A percentile compares a stretch with the other conserved stretches of the same genome.
These are phyloP conservation scores for Sebastes nivosus DNA, from an alignment of 2,797 vertebrate genomes.

Conservation along the genomic window DNA sequence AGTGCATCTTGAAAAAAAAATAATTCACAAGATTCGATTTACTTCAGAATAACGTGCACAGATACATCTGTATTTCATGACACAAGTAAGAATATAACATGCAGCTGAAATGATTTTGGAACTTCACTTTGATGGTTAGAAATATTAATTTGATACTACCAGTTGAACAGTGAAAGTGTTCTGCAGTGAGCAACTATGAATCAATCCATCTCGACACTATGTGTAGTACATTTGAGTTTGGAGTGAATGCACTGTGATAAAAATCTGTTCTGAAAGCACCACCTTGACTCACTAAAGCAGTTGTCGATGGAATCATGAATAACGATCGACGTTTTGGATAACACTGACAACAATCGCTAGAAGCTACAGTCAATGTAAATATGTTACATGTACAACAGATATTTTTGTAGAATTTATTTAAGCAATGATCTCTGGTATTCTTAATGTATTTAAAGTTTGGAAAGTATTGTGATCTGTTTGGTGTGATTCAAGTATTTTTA, in stretches of 20 bases:
- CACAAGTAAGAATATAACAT: not conserved
- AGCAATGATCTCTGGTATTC: conserved; percentile 89
- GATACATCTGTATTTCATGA: not conserved
- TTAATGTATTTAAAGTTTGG: conserved; percentile 84
- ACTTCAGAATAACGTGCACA: not conserved
- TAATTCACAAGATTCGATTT: not conserved
- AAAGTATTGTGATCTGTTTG: conserved; percentile 78
- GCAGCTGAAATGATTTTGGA: not conserved
- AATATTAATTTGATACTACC: not conserved
- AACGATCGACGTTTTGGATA: not conserved
- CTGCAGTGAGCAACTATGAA: not conserved
- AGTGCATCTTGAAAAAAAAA: not conserved
- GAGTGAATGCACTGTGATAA: conserved; percentile 4
- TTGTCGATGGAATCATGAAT: not conserved
- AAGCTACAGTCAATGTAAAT: conserved; percentile 88
- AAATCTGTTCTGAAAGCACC: conserved; percentile 4
- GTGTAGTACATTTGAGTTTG: not conserved
- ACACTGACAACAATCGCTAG: conserved; percentile 47
- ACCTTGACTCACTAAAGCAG: not conserved
- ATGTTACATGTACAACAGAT: conserved; percentile 93
- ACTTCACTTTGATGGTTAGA: not conserved
- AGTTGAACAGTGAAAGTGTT: not conserved
- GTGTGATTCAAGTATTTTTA: conserved; percentile 54
- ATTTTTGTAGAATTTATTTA: conserved; percentile 96
- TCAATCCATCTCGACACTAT: not conserved